Percentiles rank a stretch among this genome's conserved stretches.
These are phyloP conservation scores for Orientallactaga sibirica DNA, from an alignment of 2,797 vertebrate species.

Conservation along the genomic window DNA sequence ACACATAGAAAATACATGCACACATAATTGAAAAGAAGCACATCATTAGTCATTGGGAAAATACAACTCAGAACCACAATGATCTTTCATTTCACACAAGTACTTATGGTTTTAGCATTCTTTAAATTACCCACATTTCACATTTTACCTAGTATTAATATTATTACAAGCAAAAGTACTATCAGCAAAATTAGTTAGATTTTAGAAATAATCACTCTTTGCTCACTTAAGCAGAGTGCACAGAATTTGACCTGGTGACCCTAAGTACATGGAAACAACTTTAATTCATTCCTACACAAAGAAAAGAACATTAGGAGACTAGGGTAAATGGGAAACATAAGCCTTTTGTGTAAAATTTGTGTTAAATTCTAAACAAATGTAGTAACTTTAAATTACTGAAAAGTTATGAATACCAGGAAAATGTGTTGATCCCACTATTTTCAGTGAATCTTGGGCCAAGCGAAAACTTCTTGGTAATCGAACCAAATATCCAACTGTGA, in stretches of 20 bases:
- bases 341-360: background rate
- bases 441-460: slow-evolving; percentile 72
- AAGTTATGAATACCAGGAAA: slow-evolving; percentile 79
- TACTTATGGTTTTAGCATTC: background rate
- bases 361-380: background rate
- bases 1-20: background rate
- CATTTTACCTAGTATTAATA: background rate
- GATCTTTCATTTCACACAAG: background rate
- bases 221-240: background rate
- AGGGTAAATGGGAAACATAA: background rate
- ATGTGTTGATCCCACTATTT: slow-evolving; percentile 81
- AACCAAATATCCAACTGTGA: slow-evolving; percentile 72
- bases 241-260: background rate
- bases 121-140: slow-evolving; percentile 2
- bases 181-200: background rate
- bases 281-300: background rate
- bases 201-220: slow-evolving; percentile 53
- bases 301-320: background rate
- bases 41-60: background rate
- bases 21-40: background rate
- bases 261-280: background rate
- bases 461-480: slow-evolving; percentile 71
- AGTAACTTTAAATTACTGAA: background rate
- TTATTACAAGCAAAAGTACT: slow-evolving; percentile 29
- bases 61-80: slow-evolving; percentile 15